phyloP scores from a whole-genome alignment of 2,888 invertebrate species.

The Drosophila multiciliata region DNA sequence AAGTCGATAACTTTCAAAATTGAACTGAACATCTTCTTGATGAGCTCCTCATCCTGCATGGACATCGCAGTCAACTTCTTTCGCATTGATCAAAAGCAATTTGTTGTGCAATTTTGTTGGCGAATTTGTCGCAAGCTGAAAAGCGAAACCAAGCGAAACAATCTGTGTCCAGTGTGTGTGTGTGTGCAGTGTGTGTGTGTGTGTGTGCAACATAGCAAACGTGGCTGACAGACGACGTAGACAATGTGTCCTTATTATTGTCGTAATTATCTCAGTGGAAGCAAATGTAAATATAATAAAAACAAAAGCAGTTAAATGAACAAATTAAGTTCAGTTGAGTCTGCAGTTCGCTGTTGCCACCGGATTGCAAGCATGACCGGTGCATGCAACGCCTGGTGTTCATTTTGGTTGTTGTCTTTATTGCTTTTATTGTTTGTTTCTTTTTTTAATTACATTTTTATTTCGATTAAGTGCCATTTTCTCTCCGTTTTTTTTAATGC shows the following conservation, averaged over 20 bases:
- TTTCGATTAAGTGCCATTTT: conserved; percentile 45
- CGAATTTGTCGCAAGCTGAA: conserved; percentile 55
- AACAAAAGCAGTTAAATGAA: conserved; percentile 78
- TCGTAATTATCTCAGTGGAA: conserved; percentile 75
- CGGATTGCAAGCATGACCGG: conserved; percentile 21
- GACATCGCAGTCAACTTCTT: conserved; percentile 97
- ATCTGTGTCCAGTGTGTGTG: conserved; percentile 7
- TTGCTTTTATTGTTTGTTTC: conserved; percentile 20
- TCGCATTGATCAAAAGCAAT: conserved; percentile 72
- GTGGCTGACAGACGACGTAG: conserved; percentile 31
- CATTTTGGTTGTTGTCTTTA: conserved; percentile 33
- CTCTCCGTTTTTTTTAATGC: conserved; percentile 16
- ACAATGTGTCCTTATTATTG: conserved; percentile 78
- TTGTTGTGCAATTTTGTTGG: conserved; percentile 73
- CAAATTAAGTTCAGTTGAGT: conserved; percentile 72
- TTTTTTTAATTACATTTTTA: conserved; percentile 47
- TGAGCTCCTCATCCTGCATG: conserved; percentile 92
- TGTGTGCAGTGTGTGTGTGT: not conserved
- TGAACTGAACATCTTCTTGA: conserved; percentile 86
- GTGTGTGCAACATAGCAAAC: conserved; percentile 3
- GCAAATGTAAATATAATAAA: conserved; percentile 78
- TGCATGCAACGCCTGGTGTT: conserved; percentile 10
- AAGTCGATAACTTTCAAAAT: conserved; percentile 9
- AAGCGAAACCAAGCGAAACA: conserved; percentile 32
- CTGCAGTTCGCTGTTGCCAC: conserved; percentile 36